Conservation (phyloP, 2,888 invertebrate genomes). For the Arge pagana region DNA sequence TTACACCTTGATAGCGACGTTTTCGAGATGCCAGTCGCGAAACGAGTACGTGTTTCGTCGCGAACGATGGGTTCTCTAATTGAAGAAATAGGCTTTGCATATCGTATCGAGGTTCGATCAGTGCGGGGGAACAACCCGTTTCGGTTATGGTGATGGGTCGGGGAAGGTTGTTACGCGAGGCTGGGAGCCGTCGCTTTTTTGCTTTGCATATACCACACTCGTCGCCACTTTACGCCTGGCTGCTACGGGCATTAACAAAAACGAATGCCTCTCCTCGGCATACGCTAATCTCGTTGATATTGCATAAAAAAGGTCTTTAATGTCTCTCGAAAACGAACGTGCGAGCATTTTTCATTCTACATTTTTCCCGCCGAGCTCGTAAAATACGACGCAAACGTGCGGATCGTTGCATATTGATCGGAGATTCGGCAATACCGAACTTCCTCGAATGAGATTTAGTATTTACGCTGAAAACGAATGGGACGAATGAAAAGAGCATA, state of each 20-base stretch:
- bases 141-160: slow-evolving; percentile 10
- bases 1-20: too few relatives aligned
- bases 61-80: slow-evolving; percentile 16
- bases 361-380: slow-evolving; percentile 8
- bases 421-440: too few relatives aligned
- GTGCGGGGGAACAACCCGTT: slow-evolving; percentile 15
- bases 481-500: too few relatives aligned
- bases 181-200: slow-evolving; percentile 18
- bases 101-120: slow-evolving; percentile 17
- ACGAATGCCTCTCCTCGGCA: slow-evolving; percentile 23
- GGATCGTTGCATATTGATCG: background rate
- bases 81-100: slow-evolving; percentile 17
- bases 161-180: slow-evolving; percentile 13
- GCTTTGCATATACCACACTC: background rate
- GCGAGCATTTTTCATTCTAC: too few relatives aligned
- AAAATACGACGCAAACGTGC: slow-evolving; percentile 2
- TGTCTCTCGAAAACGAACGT: slow-evolving; percentile 51
- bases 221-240: slow-evolving; percentile 20
- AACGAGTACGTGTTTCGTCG: too few relatives aligned
- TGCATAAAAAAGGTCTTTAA: slow-evolving; percentile 51
- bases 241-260: slow-evolving; percentile 22
- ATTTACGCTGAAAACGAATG: too few relatives aligned
- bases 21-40: too few relatives aligned
- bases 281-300: slow-evolving; percentile 29
- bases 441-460: too few relatives aligned